Conservation (phyloP, 1,140 invertebrate species). For the Camponotus floridanus region DNA sequence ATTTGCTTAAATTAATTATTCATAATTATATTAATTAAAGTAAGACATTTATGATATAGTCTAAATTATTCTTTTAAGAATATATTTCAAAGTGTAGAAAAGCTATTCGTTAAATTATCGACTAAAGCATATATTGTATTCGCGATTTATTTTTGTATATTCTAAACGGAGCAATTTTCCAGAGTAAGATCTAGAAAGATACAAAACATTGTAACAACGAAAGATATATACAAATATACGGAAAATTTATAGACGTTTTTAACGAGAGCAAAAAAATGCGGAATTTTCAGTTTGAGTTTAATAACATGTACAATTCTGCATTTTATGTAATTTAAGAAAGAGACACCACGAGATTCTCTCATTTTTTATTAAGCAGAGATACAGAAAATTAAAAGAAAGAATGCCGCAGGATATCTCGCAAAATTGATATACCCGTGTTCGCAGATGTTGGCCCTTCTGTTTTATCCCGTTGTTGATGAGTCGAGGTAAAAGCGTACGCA, state of each 20-base stretch:
- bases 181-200: neutral
- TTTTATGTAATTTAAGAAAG: neutral
- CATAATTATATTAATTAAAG: neutral
- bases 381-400: neutral
- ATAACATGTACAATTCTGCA: neutral
- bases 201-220: neutral
- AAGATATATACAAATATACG: no score
- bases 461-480: slow-evolving; percentile 69
- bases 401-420: neutral
- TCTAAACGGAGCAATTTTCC: neutral
- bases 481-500: slow-evolving; percentile 60
- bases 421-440: neutral
- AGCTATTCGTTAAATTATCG: neutral
- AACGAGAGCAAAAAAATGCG: neutral
- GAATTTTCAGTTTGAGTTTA: neutral
- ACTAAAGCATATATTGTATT: neutral
- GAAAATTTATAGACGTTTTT: neutral
- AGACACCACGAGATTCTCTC: neutral
- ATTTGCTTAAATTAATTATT: neutral
- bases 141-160: neutral
- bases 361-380: neutral
- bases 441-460: slow-evolving; percentile 69
- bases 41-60: neutral
- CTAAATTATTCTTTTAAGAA: neutral
- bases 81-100: neutral